Base-by-base conservation (phyloP, 1,140 invertebrate genomes). In the Trachymyrmex septentrionalis region DNA sequence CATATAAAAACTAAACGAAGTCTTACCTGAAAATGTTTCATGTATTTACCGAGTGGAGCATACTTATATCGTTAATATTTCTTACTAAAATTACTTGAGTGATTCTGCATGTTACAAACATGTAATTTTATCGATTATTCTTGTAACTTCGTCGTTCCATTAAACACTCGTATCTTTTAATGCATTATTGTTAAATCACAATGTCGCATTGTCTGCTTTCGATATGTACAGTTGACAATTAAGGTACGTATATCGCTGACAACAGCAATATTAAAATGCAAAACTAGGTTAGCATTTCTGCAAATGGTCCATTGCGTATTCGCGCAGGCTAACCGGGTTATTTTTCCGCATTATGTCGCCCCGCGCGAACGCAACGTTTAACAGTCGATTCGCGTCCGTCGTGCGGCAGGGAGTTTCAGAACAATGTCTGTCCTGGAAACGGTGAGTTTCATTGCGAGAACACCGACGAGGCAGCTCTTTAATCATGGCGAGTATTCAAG, bases 381-480 rank as follows among this genome's bases (percentile, higher is more conserved):
- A 44, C 87, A 81, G 85, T 85, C 85, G 88, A 90, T 87, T 78
- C 77, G 73, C 63, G 66, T 85, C 81, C 76, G 73, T 57, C 24
- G 59, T 63, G 69, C 57, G 81, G 53, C 82, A 19, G 48, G 10
- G 84, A 89, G 84, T 89, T 89, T 66, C 48, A 55, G 87, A 88
- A 89, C 87, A 89, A 89, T 86, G 76, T 89, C 87, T 86, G 78
- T 89, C 87, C 87, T 69, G 87, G 34, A 86, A 89, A 75, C 82
- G 76, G 87, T 71, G 87, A 88, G 87, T 85, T 89, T 81, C 87
- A 86, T 89, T 69, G 87, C 88, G 87, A 89, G 87, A 82, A 86
- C 87, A 89, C 76, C 84, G 76, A 89, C 87, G 75, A 71, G 71
- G 84, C 57, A 71, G 76, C 87, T 89, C 88, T 86, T 88, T 89